These are phyloP conservation scores for Abscondita cerata DNA, from an alignment of 2,888 invertebrate genomes.

Conservation along the genomic window DNA sequence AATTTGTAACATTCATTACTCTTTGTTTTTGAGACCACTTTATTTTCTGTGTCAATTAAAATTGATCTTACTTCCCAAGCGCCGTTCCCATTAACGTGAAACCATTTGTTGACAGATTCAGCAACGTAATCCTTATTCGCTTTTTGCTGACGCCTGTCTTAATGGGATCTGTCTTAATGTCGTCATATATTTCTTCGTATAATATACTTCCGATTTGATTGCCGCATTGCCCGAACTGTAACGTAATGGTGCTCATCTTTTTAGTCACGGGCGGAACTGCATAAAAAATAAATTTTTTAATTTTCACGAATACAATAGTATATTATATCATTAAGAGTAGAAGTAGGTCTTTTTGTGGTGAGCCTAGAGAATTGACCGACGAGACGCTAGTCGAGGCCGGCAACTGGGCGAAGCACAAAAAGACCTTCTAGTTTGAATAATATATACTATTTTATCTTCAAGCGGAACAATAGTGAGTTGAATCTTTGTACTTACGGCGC, in stretches of 20 bases:
- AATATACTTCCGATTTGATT: constrained; percentile 62
- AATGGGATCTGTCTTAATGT: constrained; percentile 48
- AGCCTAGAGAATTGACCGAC: too few species aligned
- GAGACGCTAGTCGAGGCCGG: too few species aligned
- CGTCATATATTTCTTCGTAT: constrained; percentile 56
- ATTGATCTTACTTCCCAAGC: constrained; percentile 58
- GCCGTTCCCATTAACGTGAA: constrained; percentile 52
- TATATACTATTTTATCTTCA: too few species aligned
- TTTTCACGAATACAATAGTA: too few species aligned
- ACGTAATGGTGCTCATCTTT: constrained; percentile 56
- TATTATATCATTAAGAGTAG: too few species aligned
- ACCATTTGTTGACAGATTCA: constrained; percentile 58
- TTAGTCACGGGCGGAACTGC: neutral
- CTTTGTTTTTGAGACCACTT: constrained; percentile 55
- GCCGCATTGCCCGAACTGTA: constrained; percentile 65
- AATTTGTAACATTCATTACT: constrained; percentile 51
- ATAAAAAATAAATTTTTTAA: too few species aligned
- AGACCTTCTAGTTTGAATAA: too few species aligned
- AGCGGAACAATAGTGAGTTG: too few species aligned
- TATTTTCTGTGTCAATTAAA: constrained; percentile 62
- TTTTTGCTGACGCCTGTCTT: constrained; percentile 45
- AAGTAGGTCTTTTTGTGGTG: too few species aligned
- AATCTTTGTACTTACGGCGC: too few species aligned
- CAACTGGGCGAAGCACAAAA: too few species aligned
- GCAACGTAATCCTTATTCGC: constrained; percentile 52